A percentile compares a stretch with the other conserved stretches of the same genome.
phyloP scores from a whole-genome alignment of 92 coral and sea anemone species.

The Palythoa heliodiscus region DNA sequence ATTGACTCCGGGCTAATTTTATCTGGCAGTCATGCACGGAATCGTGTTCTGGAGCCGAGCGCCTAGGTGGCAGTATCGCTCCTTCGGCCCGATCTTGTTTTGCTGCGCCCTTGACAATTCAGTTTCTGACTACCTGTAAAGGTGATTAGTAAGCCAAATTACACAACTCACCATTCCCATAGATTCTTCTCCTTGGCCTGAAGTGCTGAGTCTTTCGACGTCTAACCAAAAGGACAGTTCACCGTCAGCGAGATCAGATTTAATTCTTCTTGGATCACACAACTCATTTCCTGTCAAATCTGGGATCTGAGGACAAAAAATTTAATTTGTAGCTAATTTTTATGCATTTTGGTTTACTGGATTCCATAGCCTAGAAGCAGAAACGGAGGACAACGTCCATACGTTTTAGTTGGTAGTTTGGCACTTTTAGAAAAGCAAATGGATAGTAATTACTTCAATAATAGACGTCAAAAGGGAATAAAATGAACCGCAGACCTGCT shows the following conservation, averaged over 20 bases:
- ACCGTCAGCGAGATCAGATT: conserved; percentile 52
- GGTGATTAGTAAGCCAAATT: not conserved
- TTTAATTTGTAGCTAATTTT: not conserved
- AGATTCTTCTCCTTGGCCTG: conserved; percentile 78
- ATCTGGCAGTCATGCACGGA: no score
- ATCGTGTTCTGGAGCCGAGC: no score
- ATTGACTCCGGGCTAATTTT: no score
- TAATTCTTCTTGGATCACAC: conserved; percentile 83
- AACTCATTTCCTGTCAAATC: conserved; percentile 60
- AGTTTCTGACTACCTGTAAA: not conserved
- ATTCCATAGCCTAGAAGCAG: not conserved
- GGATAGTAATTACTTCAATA: no score
- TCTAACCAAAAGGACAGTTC: conserved; percentile 75
- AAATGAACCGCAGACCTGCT: conserved; percentile 59
- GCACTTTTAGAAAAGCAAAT: no score
- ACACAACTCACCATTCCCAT: conserved; percentile 83
- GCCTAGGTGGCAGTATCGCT: no score
- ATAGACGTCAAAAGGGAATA: no score
- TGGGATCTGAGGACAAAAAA: conserved; percentile 40
- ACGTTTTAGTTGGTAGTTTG: no score
- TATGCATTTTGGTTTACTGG: not conserved
- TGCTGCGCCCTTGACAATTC: no score
- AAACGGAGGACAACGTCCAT: no score
- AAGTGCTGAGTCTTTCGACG: conserved; percentile 68
- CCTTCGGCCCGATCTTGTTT: no score